Evolutionary conservation across 2,113 vertebrate genomes (phyloP), one percentile per base, ranked within the genome.

Genomic region (Ochotona princeps): DNA sequence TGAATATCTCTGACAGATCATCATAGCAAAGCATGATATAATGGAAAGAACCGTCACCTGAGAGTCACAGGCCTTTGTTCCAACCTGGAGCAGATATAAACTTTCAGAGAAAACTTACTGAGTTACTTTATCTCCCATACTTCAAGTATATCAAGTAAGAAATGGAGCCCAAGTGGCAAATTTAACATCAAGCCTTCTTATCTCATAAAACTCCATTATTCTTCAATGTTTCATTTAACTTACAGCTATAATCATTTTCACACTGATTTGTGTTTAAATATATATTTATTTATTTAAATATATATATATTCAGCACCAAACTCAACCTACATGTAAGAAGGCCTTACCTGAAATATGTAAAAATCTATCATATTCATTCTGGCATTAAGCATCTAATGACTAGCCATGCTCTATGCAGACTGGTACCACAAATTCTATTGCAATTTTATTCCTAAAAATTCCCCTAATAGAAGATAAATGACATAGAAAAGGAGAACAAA

Each of bases 1-100:
- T 92, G 92, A 96, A 84, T 92, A 54, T 82, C 83, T 95, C 89
- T 94, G 97, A 95, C 96, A 96, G 95, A 94, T 96, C 93, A 91
- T 97, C 92, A 89, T 26, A 81, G 89, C 67, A 57, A 80, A 95
- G 89, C 82, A 49, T 38, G 87, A 78, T 89, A 86, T 84, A 94
- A 94, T 96, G 95, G 95, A 94, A 97, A 51, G 88, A 94, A 85
- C 83, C 32, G 4, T 96, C 93, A 96, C 80, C 87, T 12, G 66
- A 94, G 91, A 95, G 91, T 93, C 67, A 92, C 81, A 96, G 82
- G 51, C 57, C 93, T 96, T 79, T 96, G 96, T 97, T 95, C 82
- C 93, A 73, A 83, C 76, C 80, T 38, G 65, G 51, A 67, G 93
- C 80, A 82, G 80, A 35, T 9, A 8, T 10, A 76, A 93, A 94